Evolutionary conservation across 1,140 invertebrate species (phyloP).

Genomic region (Intoshia linei): DNA sequence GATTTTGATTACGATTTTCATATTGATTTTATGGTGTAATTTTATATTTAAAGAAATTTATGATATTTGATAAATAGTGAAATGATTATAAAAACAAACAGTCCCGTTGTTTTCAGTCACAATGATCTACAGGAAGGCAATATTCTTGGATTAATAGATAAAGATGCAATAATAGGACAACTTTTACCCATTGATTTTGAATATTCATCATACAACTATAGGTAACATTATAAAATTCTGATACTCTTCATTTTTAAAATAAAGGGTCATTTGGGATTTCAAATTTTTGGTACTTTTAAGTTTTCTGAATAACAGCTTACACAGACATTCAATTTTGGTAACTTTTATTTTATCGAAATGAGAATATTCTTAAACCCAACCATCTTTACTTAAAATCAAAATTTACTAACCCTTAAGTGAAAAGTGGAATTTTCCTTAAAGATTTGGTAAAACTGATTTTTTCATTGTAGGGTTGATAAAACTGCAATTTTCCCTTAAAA

Average conservation of each 20-base stretch:
- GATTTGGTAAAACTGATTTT: no score
- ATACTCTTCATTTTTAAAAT: neutral
- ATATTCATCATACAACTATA: slow-evolving; percentile 63
- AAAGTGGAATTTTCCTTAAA: no score
- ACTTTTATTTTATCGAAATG: neutral
- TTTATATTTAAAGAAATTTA: neutral
- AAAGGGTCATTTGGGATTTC: neutral
- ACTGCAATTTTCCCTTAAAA: no score
- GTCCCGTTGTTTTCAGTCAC: slow-evolving; percentile 71
- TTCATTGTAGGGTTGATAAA: no score
- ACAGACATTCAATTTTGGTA: neutral
- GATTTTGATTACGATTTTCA: slow-evolving; percentile 2
- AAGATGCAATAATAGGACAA: slow-evolving; percentile 25
- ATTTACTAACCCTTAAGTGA: no score
- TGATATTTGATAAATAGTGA: slow-evolving; percentile 13
- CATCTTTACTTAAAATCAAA: neutral
- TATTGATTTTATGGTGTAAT: neutral
- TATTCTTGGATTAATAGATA: slow-evolving; percentile 13
- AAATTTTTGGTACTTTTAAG: neutral
- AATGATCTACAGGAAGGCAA: slow-evolving; percentile 82
- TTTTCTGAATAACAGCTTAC: neutral
- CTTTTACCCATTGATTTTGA: slow-evolving; percentile 48
- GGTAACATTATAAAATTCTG: slow-evolving; percentile 7
- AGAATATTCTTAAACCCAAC: neutral
- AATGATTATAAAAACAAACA: slow-evolving; percentile 24